These are phyloP conservation scores for Hippocampus abdominalis DNA, from an alignment of 2,113 vertebrate genomes.

Conservation along the genomic window DNA sequence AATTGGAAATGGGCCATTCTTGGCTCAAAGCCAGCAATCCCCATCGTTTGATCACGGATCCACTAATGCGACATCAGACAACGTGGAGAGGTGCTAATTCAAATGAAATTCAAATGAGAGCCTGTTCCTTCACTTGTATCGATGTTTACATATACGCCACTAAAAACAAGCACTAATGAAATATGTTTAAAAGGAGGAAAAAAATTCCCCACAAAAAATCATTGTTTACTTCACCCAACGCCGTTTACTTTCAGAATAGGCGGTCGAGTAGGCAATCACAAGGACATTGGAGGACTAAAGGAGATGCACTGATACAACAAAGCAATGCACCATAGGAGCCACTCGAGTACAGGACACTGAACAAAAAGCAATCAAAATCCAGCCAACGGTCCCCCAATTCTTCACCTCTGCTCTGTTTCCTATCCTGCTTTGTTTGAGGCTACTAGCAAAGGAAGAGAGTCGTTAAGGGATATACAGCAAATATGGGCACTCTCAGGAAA, in stretches of 20 bases:
- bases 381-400: conserved; percentile 21
- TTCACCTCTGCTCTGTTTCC: conserved; percentile 32
- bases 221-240: background rate
- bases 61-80: conserved; percentile 3
- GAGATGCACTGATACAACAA: conserved; percentile 8
- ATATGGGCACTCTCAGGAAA: conserved; percentile 8
- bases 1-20: background rate
- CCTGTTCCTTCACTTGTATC: background rate
- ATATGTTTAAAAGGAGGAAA: background rate
- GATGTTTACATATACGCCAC: background rate
- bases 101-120: background rate
- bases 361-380: conserved; percentile 42
- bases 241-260: background rate
- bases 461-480: conserved; percentile 11
- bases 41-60: conserved; percentile 1
- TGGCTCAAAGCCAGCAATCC: background rate
- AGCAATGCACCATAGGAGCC: conserved; percentile 33
- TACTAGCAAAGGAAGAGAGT: conserved; percentile 40
- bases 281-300: conserved; percentile 9
- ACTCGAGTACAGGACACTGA: conserved; percentile 23
- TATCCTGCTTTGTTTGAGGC: conserved; percentile 35
- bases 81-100: conserved; percentile 6
- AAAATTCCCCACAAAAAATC: background rate
- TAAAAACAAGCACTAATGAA: background rate
- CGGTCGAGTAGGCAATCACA: background rate